A percentile compares a stretch with the other conserved stretches of the same genome.
Conservation (phyloP, 2,797 vertebrate species). For the Monodelphis domestica region DNA sequence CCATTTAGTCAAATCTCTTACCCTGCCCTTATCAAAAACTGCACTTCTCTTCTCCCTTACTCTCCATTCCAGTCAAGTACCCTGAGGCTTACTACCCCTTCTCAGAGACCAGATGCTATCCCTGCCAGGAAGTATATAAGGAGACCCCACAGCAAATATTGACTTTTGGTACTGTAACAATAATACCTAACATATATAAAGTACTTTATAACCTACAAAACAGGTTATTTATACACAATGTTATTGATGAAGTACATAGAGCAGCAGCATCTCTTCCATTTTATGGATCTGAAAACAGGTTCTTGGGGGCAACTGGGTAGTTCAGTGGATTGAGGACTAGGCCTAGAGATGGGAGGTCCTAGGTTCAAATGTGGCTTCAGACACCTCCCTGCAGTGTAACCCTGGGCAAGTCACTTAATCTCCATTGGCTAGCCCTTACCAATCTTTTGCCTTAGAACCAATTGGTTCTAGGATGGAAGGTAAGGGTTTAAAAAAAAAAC, state of each 20-base stretch:
- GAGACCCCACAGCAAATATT: background rate
- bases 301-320: too few species aligned
- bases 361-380: too few species aligned
- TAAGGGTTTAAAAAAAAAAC: too few species aligned
- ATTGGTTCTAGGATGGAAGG: too few species aligned
- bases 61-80: background rate
- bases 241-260: background rate
- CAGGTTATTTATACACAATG: background rate
- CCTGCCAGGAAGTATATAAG: background rate
- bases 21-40: background rate
- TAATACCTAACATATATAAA: background rate
- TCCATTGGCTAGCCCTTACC: too few species aligned
- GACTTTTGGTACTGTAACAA: background rate
- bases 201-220: background rate
- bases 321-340: too few species aligned
- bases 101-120: background rate
- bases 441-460: too few species aligned
- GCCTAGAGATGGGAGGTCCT: too few species aligned
- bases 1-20: background rate
- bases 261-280: background rate
- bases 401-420: too few species aligned
- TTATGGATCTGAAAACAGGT: background rate
- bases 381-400: too few species aligned
- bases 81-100: background rate
- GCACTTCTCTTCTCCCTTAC: background rate